Evolutionary conservation across 1,140 invertebrate species (phyloP).

Genomic region (Archegozetes longisetosus): DNA sequence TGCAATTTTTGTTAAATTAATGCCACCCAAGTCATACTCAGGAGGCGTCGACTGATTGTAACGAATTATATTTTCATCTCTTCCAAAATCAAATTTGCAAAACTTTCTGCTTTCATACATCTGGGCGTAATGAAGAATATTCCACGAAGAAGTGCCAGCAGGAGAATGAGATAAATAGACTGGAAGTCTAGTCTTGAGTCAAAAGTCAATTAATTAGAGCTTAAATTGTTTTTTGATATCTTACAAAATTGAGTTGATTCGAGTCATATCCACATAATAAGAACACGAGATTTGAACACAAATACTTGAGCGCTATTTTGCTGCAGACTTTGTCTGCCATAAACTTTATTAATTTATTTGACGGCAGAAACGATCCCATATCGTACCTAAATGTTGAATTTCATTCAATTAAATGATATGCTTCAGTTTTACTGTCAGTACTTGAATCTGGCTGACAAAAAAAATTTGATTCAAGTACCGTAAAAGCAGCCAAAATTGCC

Average conservation of each 20-base stretch:
- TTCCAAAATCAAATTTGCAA: constrained; percentile 10
- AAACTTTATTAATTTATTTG: neutral
- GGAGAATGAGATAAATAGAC: constrained; percentile 61
- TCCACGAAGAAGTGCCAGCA: constrained; percentile 59
- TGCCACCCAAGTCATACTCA: constrained; percentile 7
- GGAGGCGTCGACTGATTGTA: constrained; percentile 10
- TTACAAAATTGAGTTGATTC: constrained; percentile 5
- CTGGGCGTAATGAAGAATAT: constrained; percentile 44
- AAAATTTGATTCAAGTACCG: no score
- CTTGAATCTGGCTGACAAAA: no score
- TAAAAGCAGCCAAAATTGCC: no score
- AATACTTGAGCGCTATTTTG: neutral
- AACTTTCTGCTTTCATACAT: constrained; percentile 12
- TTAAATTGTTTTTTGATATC: no score
- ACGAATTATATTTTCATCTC: neutral
- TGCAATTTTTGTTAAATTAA: no score
- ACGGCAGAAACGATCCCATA: neutral
- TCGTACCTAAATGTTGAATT: no score
- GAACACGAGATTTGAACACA: constrained; percentile 16
- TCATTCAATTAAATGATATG: no score
- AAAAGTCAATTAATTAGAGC: neutral
- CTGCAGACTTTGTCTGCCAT: neutral
- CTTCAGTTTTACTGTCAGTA: no score
- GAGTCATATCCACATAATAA: constrained; percentile 12
- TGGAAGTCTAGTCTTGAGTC: constrained; percentile 53